A percentile compares a stretch with the other conserved stretches of the same genome.
Evolutionary conservation across 2,113 vertebrate species (phyloP).

Genomic region (Eulacestoma nigropectus): DNA sequence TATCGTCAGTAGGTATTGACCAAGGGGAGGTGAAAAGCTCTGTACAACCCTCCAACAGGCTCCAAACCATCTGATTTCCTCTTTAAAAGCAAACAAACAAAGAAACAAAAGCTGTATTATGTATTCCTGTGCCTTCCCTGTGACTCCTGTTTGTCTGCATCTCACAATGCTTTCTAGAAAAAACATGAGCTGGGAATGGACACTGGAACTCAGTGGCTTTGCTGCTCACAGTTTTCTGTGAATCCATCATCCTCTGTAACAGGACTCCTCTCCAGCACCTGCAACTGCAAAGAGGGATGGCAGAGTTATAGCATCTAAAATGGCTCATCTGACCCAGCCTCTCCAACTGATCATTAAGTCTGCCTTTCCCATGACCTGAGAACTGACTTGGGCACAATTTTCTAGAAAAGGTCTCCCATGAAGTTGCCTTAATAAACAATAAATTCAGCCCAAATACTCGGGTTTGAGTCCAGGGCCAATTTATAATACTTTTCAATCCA

Average conservation of each 20-base stretch:
- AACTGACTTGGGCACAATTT: background rate
- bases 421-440: constrained; percentile 17
- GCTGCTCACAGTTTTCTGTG: background rate
- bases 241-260: background rate
- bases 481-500: background rate
- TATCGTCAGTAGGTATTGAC: rapidly evolving
- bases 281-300: background rate
- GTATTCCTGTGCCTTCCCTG: background rate
- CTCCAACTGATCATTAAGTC: constrained; percentile 20
- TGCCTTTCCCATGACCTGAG: constrained; percentile 16
- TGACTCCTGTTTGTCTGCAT: background rate
- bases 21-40: background rate
- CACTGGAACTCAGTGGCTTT: background rate
- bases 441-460: background rate
- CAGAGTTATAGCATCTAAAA: background rate
- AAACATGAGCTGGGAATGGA: background rate
- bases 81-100: background rate
- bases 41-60: background rate
- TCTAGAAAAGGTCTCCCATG: background rate
- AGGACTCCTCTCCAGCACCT: background rate
- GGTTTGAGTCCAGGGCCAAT: background rate
- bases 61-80: background rate
- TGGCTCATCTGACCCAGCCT: background rate
- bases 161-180: background rate
- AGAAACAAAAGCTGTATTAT: background rate